These are phyloP conservation scores for Aldabrachelys gigantea DNA, from an alignment of 2,113 vertebrate species.

Conservation along the genomic window DNA sequence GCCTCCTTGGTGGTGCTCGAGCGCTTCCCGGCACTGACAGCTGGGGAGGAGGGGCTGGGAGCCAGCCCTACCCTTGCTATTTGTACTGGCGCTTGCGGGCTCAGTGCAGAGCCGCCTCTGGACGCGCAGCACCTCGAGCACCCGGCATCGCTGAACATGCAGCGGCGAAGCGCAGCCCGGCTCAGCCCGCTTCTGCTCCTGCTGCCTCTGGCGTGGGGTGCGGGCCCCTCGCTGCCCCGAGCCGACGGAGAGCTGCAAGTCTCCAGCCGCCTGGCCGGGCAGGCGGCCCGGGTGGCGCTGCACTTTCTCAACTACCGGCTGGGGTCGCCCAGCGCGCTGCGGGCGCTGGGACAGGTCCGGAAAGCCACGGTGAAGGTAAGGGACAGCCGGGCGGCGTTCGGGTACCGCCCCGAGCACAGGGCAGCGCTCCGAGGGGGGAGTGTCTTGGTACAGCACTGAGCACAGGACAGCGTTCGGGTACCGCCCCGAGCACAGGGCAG, in stretches of 20 bases:
- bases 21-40: background rate
- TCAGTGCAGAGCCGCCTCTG: background rate
- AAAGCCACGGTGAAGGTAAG: slow-evolving; percentile 69
- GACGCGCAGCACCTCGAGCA: too few species aligned
- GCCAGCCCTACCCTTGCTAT: slow-evolving; percentile 14
- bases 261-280: background rate
- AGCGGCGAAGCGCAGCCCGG: background rate
- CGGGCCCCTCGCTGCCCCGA: accelerated
- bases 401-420: too few species aligned
- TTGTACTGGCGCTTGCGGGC: background rate
- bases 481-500: too few species aligned
- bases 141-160: background rate
- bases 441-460: too few species aligned
- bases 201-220: background rate
- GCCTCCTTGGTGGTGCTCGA: background rate
- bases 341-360: slow-evolving; percentile 43
- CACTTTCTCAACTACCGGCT: slow-evolving; percentile 70
- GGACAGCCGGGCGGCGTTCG: background rate
- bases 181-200: background rate
- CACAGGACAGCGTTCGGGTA: too few species aligned
- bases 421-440: too few species aligned
- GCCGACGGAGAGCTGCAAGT: background rate
- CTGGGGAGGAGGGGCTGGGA: slow-evolving; percentile 3
- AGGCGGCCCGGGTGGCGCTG: slow-evolving; percentile 67
- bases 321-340: slow-evolving; percentile 56